Conservation (phyloP, 35 echinoderm and acorn worm species). For the Stichopus chloronotus region DNA sequence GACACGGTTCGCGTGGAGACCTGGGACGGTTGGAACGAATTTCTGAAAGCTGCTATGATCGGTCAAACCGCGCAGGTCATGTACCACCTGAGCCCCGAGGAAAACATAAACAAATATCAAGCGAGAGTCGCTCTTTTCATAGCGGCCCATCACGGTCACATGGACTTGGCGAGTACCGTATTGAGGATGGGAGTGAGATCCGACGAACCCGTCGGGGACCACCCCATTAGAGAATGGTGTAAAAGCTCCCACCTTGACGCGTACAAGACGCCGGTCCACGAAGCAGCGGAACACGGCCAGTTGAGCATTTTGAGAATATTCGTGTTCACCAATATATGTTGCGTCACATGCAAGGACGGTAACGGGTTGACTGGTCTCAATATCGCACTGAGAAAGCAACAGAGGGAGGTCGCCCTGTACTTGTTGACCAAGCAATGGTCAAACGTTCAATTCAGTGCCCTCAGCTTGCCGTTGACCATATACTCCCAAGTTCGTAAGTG, state of each 20-base stretch:
- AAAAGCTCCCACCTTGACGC: conserved; percentile 76
- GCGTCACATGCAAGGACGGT: conserved; percentile 90
- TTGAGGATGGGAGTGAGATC: conserved; percentile 78
- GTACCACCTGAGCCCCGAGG: conserved; percentile 78
- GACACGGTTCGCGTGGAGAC: conserved; percentile 76
- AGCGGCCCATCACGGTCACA: conserved; percentile 92
- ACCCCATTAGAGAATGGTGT: conserved; percentile 93
- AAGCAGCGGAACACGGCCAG: conserved; percentile 90
- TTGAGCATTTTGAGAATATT: conserved; percentile 91
- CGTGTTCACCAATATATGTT: conserved; percentile 90
- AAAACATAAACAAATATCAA: conserved; percentile 80
- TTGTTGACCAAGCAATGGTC: conserved; percentile 97
- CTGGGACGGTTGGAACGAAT: conserved; percentile 97
- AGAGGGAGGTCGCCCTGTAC: conserved; percentile 90
- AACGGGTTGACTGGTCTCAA: conserved; percentile 88
- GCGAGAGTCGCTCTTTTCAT: conserved; percentile 84
- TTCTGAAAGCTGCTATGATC: conserved; percentile 80
- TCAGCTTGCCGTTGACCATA: conserved; percentile 81
- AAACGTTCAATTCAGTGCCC: conserved; percentile 89
- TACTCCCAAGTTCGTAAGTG: conserved; percentile 88
- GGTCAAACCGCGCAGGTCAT: conserved; percentile 81
- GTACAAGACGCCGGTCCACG: conserved; percentile 88
- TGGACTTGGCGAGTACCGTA: conserved; percentile 82
- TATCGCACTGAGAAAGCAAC: conserved; percentile 80
- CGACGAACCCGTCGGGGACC: conserved; percentile 90